These are phyloP conservation scores for Pollachius pollachius DNA, from an alignment of 2,113 vertebrate species.

Conservation along the genomic window DNA sequence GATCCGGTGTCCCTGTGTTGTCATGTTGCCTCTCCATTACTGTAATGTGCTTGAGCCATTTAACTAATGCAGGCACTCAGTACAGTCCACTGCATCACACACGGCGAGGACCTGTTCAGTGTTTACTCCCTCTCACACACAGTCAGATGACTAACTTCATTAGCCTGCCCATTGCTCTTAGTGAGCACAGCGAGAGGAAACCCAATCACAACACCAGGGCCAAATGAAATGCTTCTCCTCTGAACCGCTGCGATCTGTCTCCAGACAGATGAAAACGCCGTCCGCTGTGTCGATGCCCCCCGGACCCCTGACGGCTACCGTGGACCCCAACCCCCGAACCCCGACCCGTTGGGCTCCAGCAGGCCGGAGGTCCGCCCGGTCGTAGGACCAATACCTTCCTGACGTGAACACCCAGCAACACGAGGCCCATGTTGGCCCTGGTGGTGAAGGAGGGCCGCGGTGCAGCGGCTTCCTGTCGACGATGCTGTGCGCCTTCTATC, in stretches of 20 bases:
- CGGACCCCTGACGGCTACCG: no score
- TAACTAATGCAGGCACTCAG: constrained; percentile 71
- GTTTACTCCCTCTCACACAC: constrained; percentile 27
- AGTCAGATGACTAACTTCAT: constrained; percentile 70
- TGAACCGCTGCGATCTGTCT: constrained; percentile 67
- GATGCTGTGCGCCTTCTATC: no score
- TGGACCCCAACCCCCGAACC: no score
- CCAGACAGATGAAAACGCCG: constrained; percentile 63
- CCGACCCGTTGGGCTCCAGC: no score
- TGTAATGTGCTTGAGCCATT: constrained; percentile 83
- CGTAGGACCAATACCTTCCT: constrained; percentile 21
- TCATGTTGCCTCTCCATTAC: constrained; percentile 84
- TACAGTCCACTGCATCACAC: constrained; percentile 73
- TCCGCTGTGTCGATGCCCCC: constrained; percentile 38
- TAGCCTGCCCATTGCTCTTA: constrained; percentile 69
- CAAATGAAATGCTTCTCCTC: constrained; percentile 76
- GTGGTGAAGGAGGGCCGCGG: no score
- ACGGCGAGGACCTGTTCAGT: constrained; percentile 50
- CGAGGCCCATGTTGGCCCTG: background rate
- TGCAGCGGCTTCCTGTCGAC: no score
- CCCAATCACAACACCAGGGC: constrained; percentile 71
- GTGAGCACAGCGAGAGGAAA: constrained; percentile 67
- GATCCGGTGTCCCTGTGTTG: constrained; percentile 84
- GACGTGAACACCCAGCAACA: constrained; percentile 38
- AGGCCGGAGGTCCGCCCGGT: constrained; percentile 28